These are phyloP conservation scores for Euura lappo DNA, from an alignment of 1,140 invertebrate species.

Conservation along the genomic window DNA sequence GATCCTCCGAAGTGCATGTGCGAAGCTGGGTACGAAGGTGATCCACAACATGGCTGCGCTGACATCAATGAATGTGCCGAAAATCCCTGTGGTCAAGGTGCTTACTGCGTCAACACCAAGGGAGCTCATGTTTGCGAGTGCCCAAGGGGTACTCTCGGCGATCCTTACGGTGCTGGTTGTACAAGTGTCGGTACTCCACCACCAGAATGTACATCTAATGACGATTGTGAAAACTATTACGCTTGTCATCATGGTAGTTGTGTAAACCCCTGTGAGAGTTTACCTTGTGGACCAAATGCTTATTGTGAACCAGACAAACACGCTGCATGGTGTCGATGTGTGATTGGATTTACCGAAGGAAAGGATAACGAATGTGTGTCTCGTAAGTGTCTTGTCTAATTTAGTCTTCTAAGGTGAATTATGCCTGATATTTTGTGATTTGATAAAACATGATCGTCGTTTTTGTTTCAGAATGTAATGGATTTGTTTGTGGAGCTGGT, in stretches of 20 bases:
- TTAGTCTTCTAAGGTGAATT: neutral
- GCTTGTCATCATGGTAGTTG: slow-evolving; percentile 79
- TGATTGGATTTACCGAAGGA: slow-evolving; percentile 79
- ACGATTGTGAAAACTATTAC: slow-evolving; percentile 81
- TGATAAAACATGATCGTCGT: slow-evolving; percentile 23
- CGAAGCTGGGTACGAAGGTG: slow-evolving; percentile 81
- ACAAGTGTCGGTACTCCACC: slow-evolving; percentile 59
- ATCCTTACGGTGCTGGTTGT: slow-evolving; percentile 84
- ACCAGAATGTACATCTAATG: slow-evolving; percentile 72
- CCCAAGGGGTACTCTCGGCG: slow-evolving; percentile 79
- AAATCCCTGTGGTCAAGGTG: slow-evolving; percentile 83
- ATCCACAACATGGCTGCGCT: slow-evolving; percentile 80
- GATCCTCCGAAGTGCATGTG: slow-evolving; percentile 90
- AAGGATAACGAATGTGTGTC: slow-evolving; percentile 80
- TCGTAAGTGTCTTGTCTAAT: slow-evolving; percentile 61
- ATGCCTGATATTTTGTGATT: slow-evolving; percentile 19
- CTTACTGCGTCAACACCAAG: slow-evolving; percentile 85
- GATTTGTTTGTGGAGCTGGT: slow-evolving; percentile 79
- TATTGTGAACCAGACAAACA: slow-evolving; percentile 89
- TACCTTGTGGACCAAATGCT: slow-evolving; percentile 83
- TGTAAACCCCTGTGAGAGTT: slow-evolving; percentile 78
- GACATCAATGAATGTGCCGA: slow-evolving; percentile 84
- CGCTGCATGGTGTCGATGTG: slow-evolving; percentile 86
- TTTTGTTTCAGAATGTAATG: slow-evolving; percentile 73
- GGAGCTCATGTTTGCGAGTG: slow-evolving; percentile 86